These are phyloP conservation scores for Actinia equina DNA, from an alignment of 64 coral and sea anemone genomes.

Conservation along the genomic window DNA sequence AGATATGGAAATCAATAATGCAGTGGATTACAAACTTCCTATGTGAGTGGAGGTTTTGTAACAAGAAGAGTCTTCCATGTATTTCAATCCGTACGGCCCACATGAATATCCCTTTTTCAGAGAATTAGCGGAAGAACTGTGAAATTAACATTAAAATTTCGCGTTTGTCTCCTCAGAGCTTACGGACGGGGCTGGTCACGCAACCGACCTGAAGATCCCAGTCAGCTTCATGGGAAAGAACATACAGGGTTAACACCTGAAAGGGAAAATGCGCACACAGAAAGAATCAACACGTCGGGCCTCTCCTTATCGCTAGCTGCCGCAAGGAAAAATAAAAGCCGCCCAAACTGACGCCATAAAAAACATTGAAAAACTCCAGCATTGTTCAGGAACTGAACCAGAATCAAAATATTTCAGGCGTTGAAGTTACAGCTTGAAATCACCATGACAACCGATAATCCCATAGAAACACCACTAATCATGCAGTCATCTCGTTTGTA, in stretches of 20 bases:
- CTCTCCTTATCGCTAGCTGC: constrained; percentile 45
- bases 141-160: not conserved
- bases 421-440: not conserved
- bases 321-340: constrained; percentile 40
- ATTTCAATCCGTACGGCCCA: too few relatives aligned
- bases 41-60: too few relatives aligned
- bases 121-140: too few relatives aligned
- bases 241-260: constrained; percentile 59
- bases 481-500: not conserved
- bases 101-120: too few relatives aligned
- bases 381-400: constrained; percentile 56
- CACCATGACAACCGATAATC: not conserved
- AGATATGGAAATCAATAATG: too few relatives aligned
- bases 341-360: constrained; percentile 57
- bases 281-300: constrained; percentile 60
- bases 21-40: too few relatives aligned
- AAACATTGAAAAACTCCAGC: constrained; percentile 74
- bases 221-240: constrained; percentile 67
- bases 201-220: constrained; percentile 71
- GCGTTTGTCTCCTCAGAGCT: constrained; percentile 48
- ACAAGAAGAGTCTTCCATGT: too few relatives aligned
- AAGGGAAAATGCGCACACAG: too few relatives aligned
- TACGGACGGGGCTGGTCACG: constrained; percentile 73
- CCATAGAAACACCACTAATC: not conserved
- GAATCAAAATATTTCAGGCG: not conserved